These are phyloP conservation scores for Phania funesta DNA, from an alignment of 2,888 invertebrate genomes.

Conservation along the genomic window DNA sequence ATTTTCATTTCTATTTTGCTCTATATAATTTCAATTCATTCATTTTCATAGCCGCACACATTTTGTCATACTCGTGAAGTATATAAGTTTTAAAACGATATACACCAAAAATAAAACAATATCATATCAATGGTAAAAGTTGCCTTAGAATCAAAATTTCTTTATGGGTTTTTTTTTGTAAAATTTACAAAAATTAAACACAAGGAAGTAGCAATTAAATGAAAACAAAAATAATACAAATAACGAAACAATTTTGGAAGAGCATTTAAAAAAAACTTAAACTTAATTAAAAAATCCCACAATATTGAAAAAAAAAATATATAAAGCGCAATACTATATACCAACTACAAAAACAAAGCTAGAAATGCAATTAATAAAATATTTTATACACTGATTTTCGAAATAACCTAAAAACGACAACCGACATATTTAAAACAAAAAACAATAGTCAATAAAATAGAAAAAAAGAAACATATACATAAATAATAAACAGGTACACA, in stretches of 20 bases:
- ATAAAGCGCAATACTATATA: constrained; percentile 32
- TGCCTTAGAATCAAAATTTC: constrained; percentile 78
- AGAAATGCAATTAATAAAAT: constrained; percentile 44
- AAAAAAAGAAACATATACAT: not conserved
- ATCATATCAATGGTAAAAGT: constrained; percentile 80
- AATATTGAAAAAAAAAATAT: constrained; percentile 7
- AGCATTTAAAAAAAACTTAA: constrained; percentile 69
- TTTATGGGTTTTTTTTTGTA: constrained; percentile 67
- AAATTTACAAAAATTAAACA: constrained; percentile 61
- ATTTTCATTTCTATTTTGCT: too few species aligned
- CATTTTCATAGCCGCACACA: not conserved
- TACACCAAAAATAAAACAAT: constrained; percentile 51
- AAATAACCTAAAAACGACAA: constrained; percentile 49
- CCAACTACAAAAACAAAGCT: constrained; percentile 25
- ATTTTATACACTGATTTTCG: constrained; percentile 78
- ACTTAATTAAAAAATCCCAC: constrained; percentile 33
- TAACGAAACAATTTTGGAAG: constrained; percentile 73
- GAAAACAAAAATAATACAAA: constrained; percentile 14
- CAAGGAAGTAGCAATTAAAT: constrained; percentile 49
- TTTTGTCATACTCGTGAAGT: not conserved
- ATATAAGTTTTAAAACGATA: constrained; percentile 56
- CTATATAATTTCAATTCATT: not conserved
- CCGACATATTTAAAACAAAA: constrained; percentile 24
- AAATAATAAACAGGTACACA: constrained; percentile 7
- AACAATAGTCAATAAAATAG: constrained; percentile 31